These are phyloP conservation scores for Scyliorhinus canicula DNA, from an alignment of 2,797 vertebrate species.

Conservation along the genomic window DNA sequence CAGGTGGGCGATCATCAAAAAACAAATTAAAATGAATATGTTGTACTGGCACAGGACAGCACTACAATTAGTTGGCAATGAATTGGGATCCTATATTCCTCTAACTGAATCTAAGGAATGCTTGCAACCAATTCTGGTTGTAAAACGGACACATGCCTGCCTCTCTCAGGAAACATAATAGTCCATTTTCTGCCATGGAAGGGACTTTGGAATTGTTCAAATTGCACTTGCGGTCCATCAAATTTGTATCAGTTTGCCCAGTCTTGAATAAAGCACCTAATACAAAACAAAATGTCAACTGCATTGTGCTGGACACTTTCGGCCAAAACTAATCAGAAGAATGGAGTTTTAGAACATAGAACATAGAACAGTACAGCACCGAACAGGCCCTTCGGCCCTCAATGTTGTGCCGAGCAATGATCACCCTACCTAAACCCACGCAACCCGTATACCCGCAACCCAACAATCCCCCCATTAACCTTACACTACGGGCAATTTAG, in stretches of 20 bases:
- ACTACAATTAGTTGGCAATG: background rate
- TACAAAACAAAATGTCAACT: background rate
- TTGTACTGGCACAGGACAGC: background rate
- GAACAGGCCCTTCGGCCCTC: too few species aligned
- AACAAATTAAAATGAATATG: background rate
- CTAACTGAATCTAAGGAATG: background rate
- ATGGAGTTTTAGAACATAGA: background rate
- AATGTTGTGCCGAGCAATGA: too few species aligned
- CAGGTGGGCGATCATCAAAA: background rate
- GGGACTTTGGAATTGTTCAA: background rate
- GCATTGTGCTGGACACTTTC: background rate
- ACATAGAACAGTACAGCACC: too few species aligned
- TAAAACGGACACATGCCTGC: background rate
- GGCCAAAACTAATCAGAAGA: background rate
- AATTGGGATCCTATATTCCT: background rate
- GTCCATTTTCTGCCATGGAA: background rate
- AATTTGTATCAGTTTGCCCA: background rate
- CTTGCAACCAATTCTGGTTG: background rate
- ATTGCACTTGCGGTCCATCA: background rate
- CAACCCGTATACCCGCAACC: too few species aligned
- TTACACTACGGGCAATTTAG: too few species aligned
- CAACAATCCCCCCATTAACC: too few species aligned
- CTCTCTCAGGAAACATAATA: background rate
- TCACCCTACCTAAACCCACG: too few species aligned
- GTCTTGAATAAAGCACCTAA: background rate